Evolutionary conservation across 2,888 invertebrate species (phyloP).

Genomic region (Ernsta delagoae): DNA sequence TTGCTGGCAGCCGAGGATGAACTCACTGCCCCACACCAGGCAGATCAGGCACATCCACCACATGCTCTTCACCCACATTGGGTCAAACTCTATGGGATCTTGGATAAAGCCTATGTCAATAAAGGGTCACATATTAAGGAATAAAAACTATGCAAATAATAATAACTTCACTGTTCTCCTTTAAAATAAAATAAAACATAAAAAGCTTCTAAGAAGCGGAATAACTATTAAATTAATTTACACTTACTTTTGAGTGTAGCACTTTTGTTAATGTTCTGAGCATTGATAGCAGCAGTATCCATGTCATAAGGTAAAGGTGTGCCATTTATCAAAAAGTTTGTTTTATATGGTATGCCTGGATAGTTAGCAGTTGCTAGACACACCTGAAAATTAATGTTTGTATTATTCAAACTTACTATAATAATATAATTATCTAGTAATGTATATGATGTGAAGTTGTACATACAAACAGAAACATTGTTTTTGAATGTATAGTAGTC

Average conservation of each 20-base stretch:
- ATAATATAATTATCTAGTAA: too few species aligned
- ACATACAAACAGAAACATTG: background rate
- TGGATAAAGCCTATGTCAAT: conserved; percentile 67
- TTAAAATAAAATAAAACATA: too few species aligned
- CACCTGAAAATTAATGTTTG: conserved; percentile 80
- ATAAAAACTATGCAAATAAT: conserved; percentile 31
- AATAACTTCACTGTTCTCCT: background rate
- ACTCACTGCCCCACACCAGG: conserved; percentile 96
- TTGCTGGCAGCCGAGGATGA: conserved; percentile 97
- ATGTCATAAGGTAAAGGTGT: conserved; percentile 55
- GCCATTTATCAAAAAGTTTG: conserved; percentile 71
- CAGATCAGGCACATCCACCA: conserved; percentile 97
- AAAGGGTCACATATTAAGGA: conserved; percentile 34
- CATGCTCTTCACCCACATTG: conserved; percentile 94
- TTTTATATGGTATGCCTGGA: conserved; percentile 82
- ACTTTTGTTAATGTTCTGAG: conserved; percentile 60
- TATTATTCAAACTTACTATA: too few species aligned
- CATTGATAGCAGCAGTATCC: conserved; percentile 59
- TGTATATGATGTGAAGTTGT: background rate
- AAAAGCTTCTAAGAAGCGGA: too few species aligned
- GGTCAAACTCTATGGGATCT: conserved; percentile 89
- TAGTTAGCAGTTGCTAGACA: conserved; percentile 94
- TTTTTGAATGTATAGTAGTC: too few species aligned
- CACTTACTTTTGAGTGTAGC: conserved; percentile 63
- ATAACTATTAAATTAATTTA: background rate